Evolutionary conservation across 2,888 invertebrate genomes (phyloP), one percentile per base, ranked within the genome.

Genomic region (Taenaris catops): DNA sequence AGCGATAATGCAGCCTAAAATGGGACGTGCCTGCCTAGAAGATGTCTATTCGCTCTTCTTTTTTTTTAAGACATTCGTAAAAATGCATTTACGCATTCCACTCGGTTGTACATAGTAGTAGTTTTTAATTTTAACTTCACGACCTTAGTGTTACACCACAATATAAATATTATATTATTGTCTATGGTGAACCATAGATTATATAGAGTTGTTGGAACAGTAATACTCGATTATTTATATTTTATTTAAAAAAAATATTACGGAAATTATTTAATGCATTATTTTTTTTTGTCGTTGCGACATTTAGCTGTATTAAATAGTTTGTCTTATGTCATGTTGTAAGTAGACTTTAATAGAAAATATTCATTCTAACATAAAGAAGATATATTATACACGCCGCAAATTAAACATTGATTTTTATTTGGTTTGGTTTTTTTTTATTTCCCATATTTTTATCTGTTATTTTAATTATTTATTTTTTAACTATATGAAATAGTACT

Each of bases 191-290:
- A 79, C 79, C 80, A 70, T 72, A 65, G 78, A 60, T 54, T 60
- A 46, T 62, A 64, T 65, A 67, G 61, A 66, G 68, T 79, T 80
- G 80, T 80, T 81, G 78, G 71, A 79, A 81, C 79, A 64, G 65
- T 78, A 84, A 84, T 84, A 84, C 84, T 84, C 83, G 76, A 76
- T 31, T 81, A 78, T 83, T 84, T 83, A 80, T 81, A 74, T 80
- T 79, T 81, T 79, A 78, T 80, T 80, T 80, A 53, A 67, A 78
- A 54, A 65, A 73, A 73, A 65, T 58, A 73, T 76, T 69, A 65
- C 66, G 58, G 66, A 63, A 64, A 63, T 66, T 71, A 71, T 71
- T 71, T 75, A 74, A 70, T 62, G 25, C 61, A 57, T 44, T 67
- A n/a, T n/a, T n/a, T n/a, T n/a, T 57, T 74, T 69, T 75, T 68